These are phyloP conservation scores for Pachliopta kotzebuea DNA, from an alignment of 2,888 invertebrate species.

Conservation along the genomic window DNA sequence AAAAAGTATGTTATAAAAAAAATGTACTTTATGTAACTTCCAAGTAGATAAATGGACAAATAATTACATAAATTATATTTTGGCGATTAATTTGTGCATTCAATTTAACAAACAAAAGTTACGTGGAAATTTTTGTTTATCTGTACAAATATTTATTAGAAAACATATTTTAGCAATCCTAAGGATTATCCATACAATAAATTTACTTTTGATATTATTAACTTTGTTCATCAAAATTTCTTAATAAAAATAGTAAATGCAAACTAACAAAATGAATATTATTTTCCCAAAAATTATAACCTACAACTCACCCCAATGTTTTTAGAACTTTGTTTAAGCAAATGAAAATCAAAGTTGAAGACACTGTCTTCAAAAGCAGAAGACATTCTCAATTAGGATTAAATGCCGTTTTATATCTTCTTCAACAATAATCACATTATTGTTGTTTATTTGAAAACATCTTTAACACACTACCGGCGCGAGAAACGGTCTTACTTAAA, in stretches of 20 bases:
- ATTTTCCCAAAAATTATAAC: constrained; percentile 36
- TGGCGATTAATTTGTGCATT: too few relatives aligned
- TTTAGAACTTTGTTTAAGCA: constrained; percentile 40
- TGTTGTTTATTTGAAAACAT: constrained; percentile 24
- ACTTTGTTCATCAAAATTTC: too few relatives aligned
- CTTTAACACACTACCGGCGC: constrained; percentile 27
- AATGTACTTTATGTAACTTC: too few relatives aligned
- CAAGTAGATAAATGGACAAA: not conserved
- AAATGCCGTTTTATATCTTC: constrained; percentile 1
- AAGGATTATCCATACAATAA: too few relatives aligned
- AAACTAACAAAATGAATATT: not conserved
- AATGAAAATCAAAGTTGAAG: constrained; percentile 57
- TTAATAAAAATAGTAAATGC: not conserved
- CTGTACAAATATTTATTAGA: not conserved
- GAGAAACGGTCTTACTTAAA: not conserved
- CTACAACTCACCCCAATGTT: constrained; percentile 52
- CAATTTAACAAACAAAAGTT: too few relatives aligned
- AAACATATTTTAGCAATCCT: not conserved
- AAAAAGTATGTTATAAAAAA: too few relatives aligned
- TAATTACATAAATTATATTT: not conserved
- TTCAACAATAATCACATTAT: constrained; percentile 19
- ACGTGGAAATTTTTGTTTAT: not conserved
- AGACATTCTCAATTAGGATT: constrained; percentile 37
- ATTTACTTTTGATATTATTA: too few relatives aligned
- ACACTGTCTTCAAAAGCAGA: constrained; percentile 42